Evolutionary conservation across 2,797 vertebrate species (phyloP).

Genomic region (Distichodus sexfasciatus): DNA sequence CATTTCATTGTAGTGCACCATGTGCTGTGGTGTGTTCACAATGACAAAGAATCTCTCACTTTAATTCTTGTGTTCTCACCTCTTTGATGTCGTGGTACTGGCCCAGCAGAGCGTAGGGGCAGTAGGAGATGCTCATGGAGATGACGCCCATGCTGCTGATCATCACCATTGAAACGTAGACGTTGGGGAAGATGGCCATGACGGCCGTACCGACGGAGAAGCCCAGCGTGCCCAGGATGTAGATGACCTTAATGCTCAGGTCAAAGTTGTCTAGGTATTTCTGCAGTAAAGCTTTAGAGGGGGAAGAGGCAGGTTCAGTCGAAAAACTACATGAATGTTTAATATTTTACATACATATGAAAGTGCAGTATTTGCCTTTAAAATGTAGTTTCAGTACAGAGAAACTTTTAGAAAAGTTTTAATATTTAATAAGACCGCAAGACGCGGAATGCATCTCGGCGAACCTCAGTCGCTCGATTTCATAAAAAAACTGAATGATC

Average conservation of each 20-base stretch:
- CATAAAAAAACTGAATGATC: too few relatives aligned
- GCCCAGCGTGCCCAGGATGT: slow-evolving; percentile 91
- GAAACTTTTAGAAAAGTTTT: too few relatives aligned
- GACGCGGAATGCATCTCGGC: too few relatives aligned
- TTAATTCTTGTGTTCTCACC: too few relatives aligned
- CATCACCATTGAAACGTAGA: slow-evolving; percentile 84
- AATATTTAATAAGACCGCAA: too few relatives aligned
- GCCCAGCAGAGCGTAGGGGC: slow-evolving; percentile 83
- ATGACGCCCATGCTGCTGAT: slow-evolving; percentile 87
- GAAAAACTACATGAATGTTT: neutral
- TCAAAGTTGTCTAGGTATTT: slow-evolving; percentile 97
- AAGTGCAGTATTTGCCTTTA: too few relatives aligned
- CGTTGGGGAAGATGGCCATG: slow-evolving; percentile 84
- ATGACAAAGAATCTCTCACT: too few relatives aligned
- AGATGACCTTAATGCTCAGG: slow-evolving; percentile 93
- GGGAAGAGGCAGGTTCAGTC: neutral
- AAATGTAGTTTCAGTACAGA: too few relatives aligned
- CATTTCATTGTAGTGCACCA: too few relatives aligned
- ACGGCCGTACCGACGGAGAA: slow-evolving; percentile 88
- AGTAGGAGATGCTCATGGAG: slow-evolving; percentile 88
- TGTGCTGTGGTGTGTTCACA: too few relatives aligned
- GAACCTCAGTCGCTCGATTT: too few relatives aligned
- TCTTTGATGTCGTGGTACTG: slow-evolving; percentile 86
- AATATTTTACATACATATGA: too few relatives aligned
- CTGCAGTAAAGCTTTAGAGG: slow-evolving; percentile 84